These are phyloP conservation scores for Rhynchomys soricoides DNA, from an alignment of 2,113 vertebrate species.

Conservation along the genomic window DNA sequence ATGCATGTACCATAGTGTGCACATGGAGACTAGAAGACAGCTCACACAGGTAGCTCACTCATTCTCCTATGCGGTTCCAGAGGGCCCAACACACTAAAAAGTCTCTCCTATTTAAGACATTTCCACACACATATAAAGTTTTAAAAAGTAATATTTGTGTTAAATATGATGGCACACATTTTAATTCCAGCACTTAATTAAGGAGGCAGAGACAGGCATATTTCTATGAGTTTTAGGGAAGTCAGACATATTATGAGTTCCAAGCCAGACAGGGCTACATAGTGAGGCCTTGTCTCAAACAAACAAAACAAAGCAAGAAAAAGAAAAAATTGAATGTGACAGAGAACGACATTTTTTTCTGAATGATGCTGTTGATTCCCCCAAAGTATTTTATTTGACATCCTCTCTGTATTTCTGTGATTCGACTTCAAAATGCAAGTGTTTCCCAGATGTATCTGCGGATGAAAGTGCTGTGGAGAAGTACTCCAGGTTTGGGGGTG, in stretches of 20 bases:
- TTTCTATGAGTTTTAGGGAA: neutral
- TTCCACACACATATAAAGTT: neutral
- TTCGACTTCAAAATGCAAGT: neutral
- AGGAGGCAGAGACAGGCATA: neutral
- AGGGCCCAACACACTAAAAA: too few relatives aligned
- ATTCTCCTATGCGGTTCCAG: neutral
- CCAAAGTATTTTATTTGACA: neutral
- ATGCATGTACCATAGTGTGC: neutral
- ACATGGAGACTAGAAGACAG: neutral
- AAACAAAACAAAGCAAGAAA: neutral
- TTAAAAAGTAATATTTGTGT: neutral
- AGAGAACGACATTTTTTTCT: neutral
- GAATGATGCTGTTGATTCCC: neutral
- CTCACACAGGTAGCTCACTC: neutral
- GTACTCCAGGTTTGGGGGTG: neutral
- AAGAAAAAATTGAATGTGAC: too few relatives aligned
- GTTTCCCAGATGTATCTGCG: neutral
- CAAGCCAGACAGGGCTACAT: neutral
- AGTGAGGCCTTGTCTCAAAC: neutral
- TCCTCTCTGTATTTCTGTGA: fast-evolving
- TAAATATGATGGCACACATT: neutral
- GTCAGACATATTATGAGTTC: neutral
- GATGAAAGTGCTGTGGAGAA: neutral
- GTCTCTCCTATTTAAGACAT: neutral
- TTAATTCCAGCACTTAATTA: neutral